A percentile compares a stretch with the other conserved stretches of the same genome.
These are phyloP conservation scores for Ascaphus truei DNA, from an alignment of 2,113 vertebrate species.

Conservation along the genomic window DNA sequence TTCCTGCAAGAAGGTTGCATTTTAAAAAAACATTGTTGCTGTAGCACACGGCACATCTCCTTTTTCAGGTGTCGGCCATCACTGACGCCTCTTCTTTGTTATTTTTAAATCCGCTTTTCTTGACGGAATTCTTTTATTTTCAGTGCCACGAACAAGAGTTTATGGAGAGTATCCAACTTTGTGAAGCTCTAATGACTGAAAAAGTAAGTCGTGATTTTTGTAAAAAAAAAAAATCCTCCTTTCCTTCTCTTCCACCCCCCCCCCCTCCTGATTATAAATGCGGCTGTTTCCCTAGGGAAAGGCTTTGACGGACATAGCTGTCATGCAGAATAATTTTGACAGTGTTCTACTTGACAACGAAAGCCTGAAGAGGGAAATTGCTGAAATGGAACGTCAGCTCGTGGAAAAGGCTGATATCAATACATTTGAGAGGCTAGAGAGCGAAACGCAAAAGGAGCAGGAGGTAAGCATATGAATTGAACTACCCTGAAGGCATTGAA, in stretches of 20 bases:
- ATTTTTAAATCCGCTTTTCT: no score
- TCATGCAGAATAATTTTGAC: conserved; percentile 61
- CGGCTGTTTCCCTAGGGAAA: conserved; percentile 59
- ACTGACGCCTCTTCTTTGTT: no score
- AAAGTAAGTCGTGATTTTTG: conserved; percentile 56
- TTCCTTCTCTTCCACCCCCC: no score
- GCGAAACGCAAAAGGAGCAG: conserved; percentile 65
- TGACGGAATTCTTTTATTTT: conserved; percentile 25
- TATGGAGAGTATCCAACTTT: conserved; percentile 71
- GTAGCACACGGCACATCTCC: no score
- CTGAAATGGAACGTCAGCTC: conserved; percentile 62
- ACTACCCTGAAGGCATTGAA: no score
- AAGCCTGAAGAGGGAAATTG: conserved; percentile 62
- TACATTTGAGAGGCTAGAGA: conserved; percentile 82
- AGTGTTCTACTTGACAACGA: conserved; percentile 62
- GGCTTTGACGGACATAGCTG: conserved; percentile 53
- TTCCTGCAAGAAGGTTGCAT: no score
- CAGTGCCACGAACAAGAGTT: conserved; percentile 60
- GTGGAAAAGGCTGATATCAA: conserved; percentile 71
- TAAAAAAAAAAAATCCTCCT: neutral
- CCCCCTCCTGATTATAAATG: neutral
- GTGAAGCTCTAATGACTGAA: conserved; percentile 69
- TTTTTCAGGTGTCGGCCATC: no score
- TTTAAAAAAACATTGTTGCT: no score
- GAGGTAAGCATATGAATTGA: conserved; percentile 80